Evolutionary conservation across 1,140 invertebrate genomes (phyloP), one percentile per base, ranked within the genome.

Genomic region (Cydia amplana): DNA sequence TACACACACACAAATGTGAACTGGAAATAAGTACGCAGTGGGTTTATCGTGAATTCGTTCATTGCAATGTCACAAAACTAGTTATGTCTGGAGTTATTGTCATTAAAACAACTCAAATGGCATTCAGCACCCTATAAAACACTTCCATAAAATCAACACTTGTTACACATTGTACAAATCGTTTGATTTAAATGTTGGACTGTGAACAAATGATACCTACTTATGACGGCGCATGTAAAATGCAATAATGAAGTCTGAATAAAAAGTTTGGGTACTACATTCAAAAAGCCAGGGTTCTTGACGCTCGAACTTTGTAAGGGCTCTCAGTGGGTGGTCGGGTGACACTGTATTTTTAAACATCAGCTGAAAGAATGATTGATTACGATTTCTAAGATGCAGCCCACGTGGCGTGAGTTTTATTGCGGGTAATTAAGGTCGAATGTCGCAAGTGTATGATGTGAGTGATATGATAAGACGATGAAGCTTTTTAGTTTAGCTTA

Each of bases 361-460:
- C 55, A n/a, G 55, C 20, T 60, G 55, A 60, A 60, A 60, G 55
- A 60, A 60, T 60, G 55, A 60, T 23, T 60, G 55, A 60, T 60
- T 60, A 23, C 55, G 55, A 60, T 23, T 60, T 23, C 51, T 18
- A n/a, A 55, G 51, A 55, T 55, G 10, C 55, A 60, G 16, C 55
- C 9, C 55, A 60, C 55, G 20, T 60, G 20, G 55, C 55, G 6
- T 20, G 55, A 60, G 55, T 20, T 60, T 60, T 60, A 60, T 23
- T 60, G 20, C 55, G 9, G 20, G 20, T 60, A 60, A 60, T 60
- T 60, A 60, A 60, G 55, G 55, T 60, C 55, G 55, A 60, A 23
- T 60, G 20, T 60, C 20, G 9, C 55, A 23, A 60, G 55, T 23
- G 51, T 55, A 18, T 23, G 20, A 60, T 12, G n/a, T 60, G 55